Evolutionary conservation across 2,113 vertebrate species (phyloP).

Genomic region (Hippocampus zosterae): DNA sequence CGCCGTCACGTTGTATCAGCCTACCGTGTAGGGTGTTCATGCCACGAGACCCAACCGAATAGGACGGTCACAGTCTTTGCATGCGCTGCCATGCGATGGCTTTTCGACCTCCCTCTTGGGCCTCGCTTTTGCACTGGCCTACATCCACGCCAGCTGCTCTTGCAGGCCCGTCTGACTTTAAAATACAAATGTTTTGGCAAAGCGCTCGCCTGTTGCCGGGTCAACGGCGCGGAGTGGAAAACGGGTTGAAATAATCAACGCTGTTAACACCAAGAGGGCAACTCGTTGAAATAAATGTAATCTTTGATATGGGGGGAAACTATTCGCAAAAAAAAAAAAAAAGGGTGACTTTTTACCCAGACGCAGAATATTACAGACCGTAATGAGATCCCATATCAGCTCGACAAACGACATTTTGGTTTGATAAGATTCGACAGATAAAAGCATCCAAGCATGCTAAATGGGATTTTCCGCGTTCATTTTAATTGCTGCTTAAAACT

Average conservation of each 20-base stretch:
- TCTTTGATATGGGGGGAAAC: background rate
- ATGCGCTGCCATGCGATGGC: conserved; percentile 24
- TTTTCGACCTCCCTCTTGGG: conserved; percentile 30
- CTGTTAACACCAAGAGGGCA: background rate
- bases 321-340: background rate
- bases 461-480: background rate
- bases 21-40: background rate
- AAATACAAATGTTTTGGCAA: background rate
- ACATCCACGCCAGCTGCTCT: conserved; percentile 9
- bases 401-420: background rate
- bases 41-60: background rate
- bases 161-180: background rate
- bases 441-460: background rate
- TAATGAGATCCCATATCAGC: background rate
- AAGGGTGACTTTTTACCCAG: background rate
- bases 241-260: background rate
- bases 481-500: background rate
- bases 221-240: background rate
- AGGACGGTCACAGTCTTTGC: background rate
- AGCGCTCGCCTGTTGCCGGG: background rate
- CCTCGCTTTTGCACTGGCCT: conserved; percentile 5
- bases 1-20: conserved; percentile 3
- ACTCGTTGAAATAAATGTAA: background rate
- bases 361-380: background rate
- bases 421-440: background rate